Evolutionary conservation across 1,140 invertebrate genomes (phyloP), one percentile per base, ranked within the genome.

Genomic region (Ridgeia piscesae): DNA sequence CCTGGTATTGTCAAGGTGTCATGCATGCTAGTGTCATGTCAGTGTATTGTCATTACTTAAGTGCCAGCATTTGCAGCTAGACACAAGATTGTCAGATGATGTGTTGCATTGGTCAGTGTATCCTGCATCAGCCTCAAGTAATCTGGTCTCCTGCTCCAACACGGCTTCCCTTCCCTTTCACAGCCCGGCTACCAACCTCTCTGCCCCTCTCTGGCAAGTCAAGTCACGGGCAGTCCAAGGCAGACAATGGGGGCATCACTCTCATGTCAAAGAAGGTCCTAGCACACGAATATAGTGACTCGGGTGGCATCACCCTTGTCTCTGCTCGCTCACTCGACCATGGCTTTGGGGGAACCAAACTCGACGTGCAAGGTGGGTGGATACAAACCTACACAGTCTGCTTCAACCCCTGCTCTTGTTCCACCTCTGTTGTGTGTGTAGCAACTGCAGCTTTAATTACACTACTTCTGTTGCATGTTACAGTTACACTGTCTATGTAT

Each of bases 261-360:
- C 89, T 92, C 33, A 89, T 93, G 33, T 93, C 93, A 33, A 89
- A 92, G 33, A 92, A 92, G 91, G 35, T 91, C 9, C 27, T 93
- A 50, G 9, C 91, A 48, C 34, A 91, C 33, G 91, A 91, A 27
- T 91, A 48, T 14, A 50, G 42, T 91, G 91, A 90, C 21, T 90
- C 89, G 17, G 89, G 89, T 21, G 89, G 89, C n/a, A 90, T 90
- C n/a, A 42, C 89, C 17, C 35, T 90, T 14, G 34, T 90, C 35
- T 90, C 89, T 2, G 35, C 89, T 11, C 89, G 89, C 35, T 90
- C 89, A 4, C 89, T 90, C 34, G 91, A 91, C 58, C 88, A 92
- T 58, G 33, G 92, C 35, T 33, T 93, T 50, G 58, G 58, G 17
- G 17, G 58, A 9, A 77, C 58, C 58, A 77, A 77, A 21, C 91